phyloP scores from a whole-genome alignment of 2,888 invertebrate species.

The Watsonalla binaria region DNA sequence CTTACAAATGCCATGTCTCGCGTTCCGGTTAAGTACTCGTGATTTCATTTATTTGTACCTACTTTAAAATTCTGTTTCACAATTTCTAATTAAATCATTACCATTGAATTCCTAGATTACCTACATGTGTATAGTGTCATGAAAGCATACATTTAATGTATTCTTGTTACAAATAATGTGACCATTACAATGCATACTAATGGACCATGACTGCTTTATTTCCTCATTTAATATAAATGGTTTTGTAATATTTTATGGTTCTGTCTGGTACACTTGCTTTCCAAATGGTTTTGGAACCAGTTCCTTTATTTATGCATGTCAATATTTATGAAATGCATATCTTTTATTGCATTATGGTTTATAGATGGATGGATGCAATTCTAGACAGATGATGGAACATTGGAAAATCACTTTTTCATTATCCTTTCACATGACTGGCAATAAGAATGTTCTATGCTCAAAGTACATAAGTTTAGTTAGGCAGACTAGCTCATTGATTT shows the following conservation, averaged over 20 bases:
- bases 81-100: conserved; percentile 76
- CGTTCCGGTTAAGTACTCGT: conserved; percentile 79
- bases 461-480: not conserved
- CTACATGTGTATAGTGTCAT: conserved; percentile 30
- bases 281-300: conserved; percentile 4
- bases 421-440: not conserved
- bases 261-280: conserved; percentile 28
- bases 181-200: conserved; percentile 40
- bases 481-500: not conserved
- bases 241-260: conserved; percentile 28
- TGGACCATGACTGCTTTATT: conserved; percentile 32
- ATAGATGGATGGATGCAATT: not conserved
- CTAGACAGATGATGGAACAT: not conserved
- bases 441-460: not conserved
- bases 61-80: conserved; percentile 76
- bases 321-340: conserved; percentile 3
- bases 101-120: conserved; percentile 52
- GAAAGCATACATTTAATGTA: conserved; percentile 35
- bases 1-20: conserved; percentile 79
- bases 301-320: conserved; percentile 2
- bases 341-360: not conserved
- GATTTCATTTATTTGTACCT: conserved; percentile 77
- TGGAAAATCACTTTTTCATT: not conserved
- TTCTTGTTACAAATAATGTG: conserved; percentile 33
- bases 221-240: conserved; percentile 26